Percentiles rank a stretch among this genome's conserved stretches.
These are phyloP conservation scores for Drosophila mayri DNA, from an alignment of 1,140 invertebrate genomes.

Conservation along the genomic window DNA sequence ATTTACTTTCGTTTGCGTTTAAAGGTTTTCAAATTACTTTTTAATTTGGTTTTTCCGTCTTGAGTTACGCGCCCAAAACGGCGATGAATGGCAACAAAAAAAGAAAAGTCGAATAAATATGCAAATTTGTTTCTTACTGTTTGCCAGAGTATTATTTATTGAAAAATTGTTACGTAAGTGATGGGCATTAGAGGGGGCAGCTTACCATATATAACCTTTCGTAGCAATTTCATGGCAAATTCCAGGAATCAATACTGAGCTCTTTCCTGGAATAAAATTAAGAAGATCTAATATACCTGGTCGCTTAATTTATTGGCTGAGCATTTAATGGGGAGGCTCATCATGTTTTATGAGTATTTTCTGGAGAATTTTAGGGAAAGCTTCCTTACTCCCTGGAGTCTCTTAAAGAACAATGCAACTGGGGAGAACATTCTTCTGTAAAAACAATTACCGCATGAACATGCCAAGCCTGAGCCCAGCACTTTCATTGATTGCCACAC, in stretches of 20 bases:
- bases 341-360: not conserved
- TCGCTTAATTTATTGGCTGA: not conserved
- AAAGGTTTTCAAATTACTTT: slow-evolving; percentile 83
- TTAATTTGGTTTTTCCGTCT: slow-evolving; percentile 82
- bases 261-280: slow-evolving; percentile 17
- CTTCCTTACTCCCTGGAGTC: not conserved
- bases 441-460: slow-evolving; percentile 26
- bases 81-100: slow-evolving; percentile 53
- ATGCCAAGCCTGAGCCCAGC: slow-evolving; percentile 1
- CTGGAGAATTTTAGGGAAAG: not conserved
- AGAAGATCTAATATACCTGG: not conserved
- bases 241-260: slow-evolving; percentile 14
- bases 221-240: not conserved
- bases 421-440: not conserved
- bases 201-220: slow-evolving; percentile 5
- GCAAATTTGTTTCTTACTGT: slow-evolving; percentile 60
- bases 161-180: slow-evolving; percentile 62
- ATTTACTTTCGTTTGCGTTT: slow-evolving; percentile 81
- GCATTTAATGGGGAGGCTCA: not conserved
- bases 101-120: slow-evolving; percentile 75
- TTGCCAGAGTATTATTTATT: slow-evolving; percentile 52
- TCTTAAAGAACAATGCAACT: not conserved
- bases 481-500: slow-evolving; percentile 58
- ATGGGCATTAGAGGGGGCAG: slow-evolving; percentile 6
- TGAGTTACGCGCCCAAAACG: slow-evolving; percentile 68